These are phyloP conservation scores for Sicus ferrugineus DNA, from an alignment of 2,888 invertebrate species.

Conservation along the genomic window DNA sequence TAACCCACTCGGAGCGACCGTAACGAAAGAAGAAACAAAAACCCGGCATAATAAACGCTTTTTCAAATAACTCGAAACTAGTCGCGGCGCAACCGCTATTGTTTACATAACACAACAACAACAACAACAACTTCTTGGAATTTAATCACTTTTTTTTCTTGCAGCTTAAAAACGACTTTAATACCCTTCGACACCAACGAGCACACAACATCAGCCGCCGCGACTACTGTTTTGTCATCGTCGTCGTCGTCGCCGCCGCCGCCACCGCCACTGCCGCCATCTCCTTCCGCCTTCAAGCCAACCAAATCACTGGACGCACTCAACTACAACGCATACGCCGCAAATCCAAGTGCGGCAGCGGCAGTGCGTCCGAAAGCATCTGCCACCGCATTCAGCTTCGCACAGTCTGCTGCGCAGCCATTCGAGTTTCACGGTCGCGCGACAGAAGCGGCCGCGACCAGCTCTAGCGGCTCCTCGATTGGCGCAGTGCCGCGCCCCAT, in stretches of 20 bases:
- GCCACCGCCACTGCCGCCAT: constrained; percentile 51
- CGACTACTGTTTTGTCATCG: constrained; percentile 34
- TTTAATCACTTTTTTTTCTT: constrained; percentile 30
- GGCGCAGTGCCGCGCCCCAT: constrained; percentile 22
- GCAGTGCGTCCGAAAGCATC: constrained; percentile 42
- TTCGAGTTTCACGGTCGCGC: constrained; percentile 28
- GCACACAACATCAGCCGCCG: neutral
- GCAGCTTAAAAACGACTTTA: constrained; percentile 40
- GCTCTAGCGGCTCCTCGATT: neutral
- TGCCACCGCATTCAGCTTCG: constrained; percentile 44
- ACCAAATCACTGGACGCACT: constrained; percentile 58
- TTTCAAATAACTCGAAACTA: no score
- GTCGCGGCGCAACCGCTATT: constrained; percentile 8
- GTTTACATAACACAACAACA: constrained; percentile 17
- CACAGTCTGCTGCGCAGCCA: constrained; percentile 57
- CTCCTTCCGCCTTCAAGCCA: constrained; percentile 58
- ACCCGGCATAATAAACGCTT: no score
- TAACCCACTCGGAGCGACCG: no score
- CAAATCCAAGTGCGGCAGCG: constrained; percentile 48
- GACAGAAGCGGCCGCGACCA: neutral
- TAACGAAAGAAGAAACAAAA: no score
- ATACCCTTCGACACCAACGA: constrained; percentile 13
- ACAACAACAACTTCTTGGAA: constrained; percentile 26
- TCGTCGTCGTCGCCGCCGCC: constrained; percentile 50
- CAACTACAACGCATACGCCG: constrained; percentile 37